Base-by-base conservation (phyloP, 2,113 vertebrate genomes). In the Prunella himalayana region DNA sequence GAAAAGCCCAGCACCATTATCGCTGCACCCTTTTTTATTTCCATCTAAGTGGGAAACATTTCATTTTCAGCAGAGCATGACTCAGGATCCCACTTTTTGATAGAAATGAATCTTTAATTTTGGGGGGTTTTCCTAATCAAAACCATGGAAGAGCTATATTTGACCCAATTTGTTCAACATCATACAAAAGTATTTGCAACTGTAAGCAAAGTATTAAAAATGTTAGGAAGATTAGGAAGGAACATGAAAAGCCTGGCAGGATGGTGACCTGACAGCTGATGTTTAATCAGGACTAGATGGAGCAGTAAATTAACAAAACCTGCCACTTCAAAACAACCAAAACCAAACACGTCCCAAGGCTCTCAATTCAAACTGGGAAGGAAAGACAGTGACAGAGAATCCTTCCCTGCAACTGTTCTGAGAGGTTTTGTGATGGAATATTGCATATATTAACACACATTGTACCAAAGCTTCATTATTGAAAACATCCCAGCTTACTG, bases 291-390 rank as follows among this genome's bases (percentile, higher is more conserved):
- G 59, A 54, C 33, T 88, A 68, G 45, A 90, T 51, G 15, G 39
- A 90, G 51, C 64, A 86, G 35, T 63, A 81, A 93, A 64, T 78
- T 81, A 93, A 92, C 39, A 81, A 93, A 97, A 83, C 44, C 56
- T 68, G 51, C 68, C 60, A 71, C 76, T 84, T 93, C 92, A 75
- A 90, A 97, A 80, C 60, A 75, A 60, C 39, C 47, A 63, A 91
- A 91, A 39, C 12, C 42, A 93, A 93, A 80, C 41, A 88, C 14
- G 49, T 59, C 37, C 60, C 1, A 3, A 33, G 64, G 51, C 70
- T 82, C 37, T 71, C n/a, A 92, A 78, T 54, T 61, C 50, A 56
- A 81, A 79, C 5, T 19, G 60, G 31, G 39, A 94, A 86, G 37
- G 20, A 75, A 65, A 82, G 31, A 27, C 37, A 37, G 25, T 64